Percentiles rank a stretch among this genome's conserved stretches.
Conservation (phyloP, 2,888 invertebrate genomes). For the Tachina fera region DNA sequence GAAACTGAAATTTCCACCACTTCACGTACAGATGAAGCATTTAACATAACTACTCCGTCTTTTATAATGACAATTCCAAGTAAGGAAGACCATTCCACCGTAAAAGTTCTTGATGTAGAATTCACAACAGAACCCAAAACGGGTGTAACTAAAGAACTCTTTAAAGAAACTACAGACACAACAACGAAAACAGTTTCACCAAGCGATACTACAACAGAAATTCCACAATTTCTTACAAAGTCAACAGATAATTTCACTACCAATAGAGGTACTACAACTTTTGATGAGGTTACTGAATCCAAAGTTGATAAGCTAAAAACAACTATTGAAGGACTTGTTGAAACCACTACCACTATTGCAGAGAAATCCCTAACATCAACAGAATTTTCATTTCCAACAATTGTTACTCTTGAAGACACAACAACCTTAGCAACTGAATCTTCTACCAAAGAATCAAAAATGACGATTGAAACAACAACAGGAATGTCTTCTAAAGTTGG, state of each 20-base stretch:
- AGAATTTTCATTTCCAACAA: background rate
- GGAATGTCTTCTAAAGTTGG: background rate
- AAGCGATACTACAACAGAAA: background rate
- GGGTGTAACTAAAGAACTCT: background rate
- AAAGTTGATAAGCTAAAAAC: background rate
- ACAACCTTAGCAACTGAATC: background rate
- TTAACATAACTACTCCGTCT: background rate
- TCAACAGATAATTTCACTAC: background rate
- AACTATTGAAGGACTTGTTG: background rate
- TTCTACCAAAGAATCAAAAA: background rate
- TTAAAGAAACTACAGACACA: background rate
- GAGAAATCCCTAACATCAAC: slow-evolving; percentile 11
- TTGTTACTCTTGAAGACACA: background rate
- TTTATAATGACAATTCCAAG: slow-evolving; percentile 13
- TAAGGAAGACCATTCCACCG: background rate
- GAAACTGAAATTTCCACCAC: background rate
- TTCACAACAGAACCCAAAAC: background rate
- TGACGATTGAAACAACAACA: background rate
- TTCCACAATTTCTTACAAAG: background rate
- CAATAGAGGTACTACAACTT: background rate
- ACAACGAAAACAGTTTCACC: slow-evolving; percentile 5
- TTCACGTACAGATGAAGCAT: background rate
- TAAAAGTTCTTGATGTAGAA: background rate
- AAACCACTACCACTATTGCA: background rate
- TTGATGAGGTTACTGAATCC: background rate